Percentiles rank a stretch among this genome's conserved stretches.
These are phyloP conservation scores for Philereme vetulata DNA, from an alignment of 2,888 invertebrate species.

Conservation along the genomic window DNA sequence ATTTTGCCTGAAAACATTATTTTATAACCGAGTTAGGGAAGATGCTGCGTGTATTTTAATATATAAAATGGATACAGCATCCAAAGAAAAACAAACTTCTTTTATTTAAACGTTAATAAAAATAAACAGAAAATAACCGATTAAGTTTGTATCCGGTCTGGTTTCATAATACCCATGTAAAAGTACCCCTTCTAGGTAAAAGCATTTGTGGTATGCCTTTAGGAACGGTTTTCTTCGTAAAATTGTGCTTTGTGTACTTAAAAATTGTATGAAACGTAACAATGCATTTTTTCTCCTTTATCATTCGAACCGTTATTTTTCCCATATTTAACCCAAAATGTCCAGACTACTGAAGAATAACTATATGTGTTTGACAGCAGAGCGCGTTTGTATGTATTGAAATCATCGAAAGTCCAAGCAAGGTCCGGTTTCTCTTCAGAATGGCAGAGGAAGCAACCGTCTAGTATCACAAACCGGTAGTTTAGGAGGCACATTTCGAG, in stretches of 20 bases:
- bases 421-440: slow-evolving; percentile 5
- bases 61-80: background rate
- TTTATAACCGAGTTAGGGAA: slow-evolving; percentile 12
- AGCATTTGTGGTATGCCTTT: too few species aligned
- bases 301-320: background rate
- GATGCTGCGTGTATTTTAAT: background rate
- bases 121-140: too few species aligned
- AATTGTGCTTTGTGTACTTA: too few species aligned
- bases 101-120: too few species aligned
- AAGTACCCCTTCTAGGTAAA: too few species aligned
- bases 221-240: too few species aligned
- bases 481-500: slow-evolving; percentile 86
- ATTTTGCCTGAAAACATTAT: slow-evolving; percentile 20
- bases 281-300: background rate
- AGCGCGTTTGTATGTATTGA: background rate
- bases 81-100: too few species aligned
- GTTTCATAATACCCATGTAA: too few species aligned
- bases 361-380: background rate
- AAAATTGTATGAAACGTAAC: slow-evolving; percentile 8
- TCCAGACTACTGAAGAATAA: slow-evolving; percentile 4
- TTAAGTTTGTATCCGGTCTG: too few species aligned
- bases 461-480: slow-evolving; percentile 85
- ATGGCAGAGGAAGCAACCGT: slow-evolving; percentile 62
- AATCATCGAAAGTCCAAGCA: slow-evolving; percentile 17
- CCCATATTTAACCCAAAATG: slow-evolving; percentile 3